Percentiles rank a stretch among this genome's conserved stretches.
These are phyloP conservation scores for Sarcophaga caerulescens DNA, from an alignment of 2,888 invertebrate species.

Conservation along the genomic window DNA sequence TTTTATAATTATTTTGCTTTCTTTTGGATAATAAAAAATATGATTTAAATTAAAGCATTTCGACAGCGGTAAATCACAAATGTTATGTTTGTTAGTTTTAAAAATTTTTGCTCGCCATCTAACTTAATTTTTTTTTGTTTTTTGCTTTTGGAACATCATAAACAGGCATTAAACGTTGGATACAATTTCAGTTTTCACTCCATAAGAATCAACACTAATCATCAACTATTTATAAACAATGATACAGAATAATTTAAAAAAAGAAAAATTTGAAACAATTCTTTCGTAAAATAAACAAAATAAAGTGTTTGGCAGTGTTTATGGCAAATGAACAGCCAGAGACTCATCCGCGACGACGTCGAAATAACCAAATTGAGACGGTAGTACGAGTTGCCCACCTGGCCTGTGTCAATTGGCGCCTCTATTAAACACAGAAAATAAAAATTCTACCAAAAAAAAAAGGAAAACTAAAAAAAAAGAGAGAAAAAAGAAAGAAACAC, in stretches of 20 bases:
- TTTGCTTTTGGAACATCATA: conserved; percentile 10
- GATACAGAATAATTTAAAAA: not conserved
- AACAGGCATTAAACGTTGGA: conserved; percentile 45
- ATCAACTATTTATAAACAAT: conserved; percentile 61
- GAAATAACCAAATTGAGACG: conserved; percentile 45
- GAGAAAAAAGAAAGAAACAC: too few species aligned
- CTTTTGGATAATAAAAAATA: too few species aligned
- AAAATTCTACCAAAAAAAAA: conserved; percentile 42
- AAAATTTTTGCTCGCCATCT: not conserved
- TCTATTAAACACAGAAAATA: conserved; percentile 62
- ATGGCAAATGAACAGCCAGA: conserved; percentile 51
- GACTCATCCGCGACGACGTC: conserved; percentile 20
- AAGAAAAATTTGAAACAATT: not conserved
- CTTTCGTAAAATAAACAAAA: conserved; percentile 50
- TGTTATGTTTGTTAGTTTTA: not conserved
- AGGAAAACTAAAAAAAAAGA: not conserved
- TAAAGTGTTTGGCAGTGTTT: conserved; percentile 65
- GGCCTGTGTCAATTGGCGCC: conserved; percentile 72
- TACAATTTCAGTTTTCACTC: conserved; percentile 54
- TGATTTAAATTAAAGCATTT: too few species aligned
- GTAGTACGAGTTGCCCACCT: conserved; percentile 67
- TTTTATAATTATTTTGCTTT: too few species aligned
- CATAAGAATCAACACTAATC: conserved; percentile 54
- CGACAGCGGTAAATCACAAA: too few species aligned
- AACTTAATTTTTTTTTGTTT: not conserved